Evolutionary conservation across 2,113 vertebrate genomes (phyloP).

Genomic region (Oncorhynchus nerka): DNA sequence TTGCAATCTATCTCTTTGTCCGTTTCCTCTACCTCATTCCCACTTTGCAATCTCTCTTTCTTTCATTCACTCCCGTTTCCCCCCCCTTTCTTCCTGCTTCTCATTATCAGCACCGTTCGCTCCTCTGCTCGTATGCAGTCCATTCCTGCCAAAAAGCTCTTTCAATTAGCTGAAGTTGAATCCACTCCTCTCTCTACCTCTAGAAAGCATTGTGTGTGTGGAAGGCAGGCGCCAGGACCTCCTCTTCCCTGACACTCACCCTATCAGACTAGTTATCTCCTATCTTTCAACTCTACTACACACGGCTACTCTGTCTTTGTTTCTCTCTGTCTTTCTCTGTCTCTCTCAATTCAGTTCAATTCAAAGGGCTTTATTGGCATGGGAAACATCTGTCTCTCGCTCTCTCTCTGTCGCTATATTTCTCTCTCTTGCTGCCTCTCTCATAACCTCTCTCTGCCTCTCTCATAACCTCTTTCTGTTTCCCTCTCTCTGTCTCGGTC

Average conservation of each 20-base stretch:
- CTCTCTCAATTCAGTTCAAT: too few species aligned
- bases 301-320: background rate
- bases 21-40: too few species aligned
- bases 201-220: background rate
- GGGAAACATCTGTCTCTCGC: too few species aligned
- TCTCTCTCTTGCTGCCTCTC: background rate
- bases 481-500: background rate
- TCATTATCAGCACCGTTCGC: background rate
- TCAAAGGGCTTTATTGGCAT: too few species aligned
- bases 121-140: background rate
- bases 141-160: slow-evolving; percentile 14
- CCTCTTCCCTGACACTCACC: background rate
- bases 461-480: background rate
- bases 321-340: background rate
- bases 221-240: background rate
- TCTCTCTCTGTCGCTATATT: background rate
- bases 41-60: background rate
- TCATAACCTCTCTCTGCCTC: background rate
- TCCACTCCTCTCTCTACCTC: background rate
- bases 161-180: slow-evolving; percentile 21
- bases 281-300: background rate
- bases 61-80: background rate
- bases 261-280: background rate
- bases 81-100: background rate
- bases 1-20: background rate